These are phyloP conservation scores for Perithous albicinctus DNA, from an alignment of 2,888 invertebrate species.

Conservation along the genomic window DNA sequence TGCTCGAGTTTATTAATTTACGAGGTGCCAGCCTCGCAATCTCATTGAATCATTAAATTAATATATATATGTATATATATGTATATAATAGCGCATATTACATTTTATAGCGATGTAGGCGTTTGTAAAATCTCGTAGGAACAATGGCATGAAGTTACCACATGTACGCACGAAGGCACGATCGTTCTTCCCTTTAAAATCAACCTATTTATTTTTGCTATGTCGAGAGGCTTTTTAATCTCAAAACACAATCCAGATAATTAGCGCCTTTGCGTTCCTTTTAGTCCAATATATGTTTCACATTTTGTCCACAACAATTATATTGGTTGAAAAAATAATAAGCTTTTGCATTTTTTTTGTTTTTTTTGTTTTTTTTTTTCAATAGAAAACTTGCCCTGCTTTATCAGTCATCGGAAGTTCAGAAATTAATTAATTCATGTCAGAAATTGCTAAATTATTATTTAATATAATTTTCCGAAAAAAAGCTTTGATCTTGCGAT, in stretches of 20 bases:
- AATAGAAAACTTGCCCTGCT: neutral
- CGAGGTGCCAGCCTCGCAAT: slow-evolving; percentile 34
- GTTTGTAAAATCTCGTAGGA: slow-evolving; percentile 39
- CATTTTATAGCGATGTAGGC: slow-evolving; percentile 11
- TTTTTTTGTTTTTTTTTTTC: too few relatives aligned
- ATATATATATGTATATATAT: slow-evolving; percentile 3
- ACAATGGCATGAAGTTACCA: neutral
- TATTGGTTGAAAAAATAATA: too few relatives aligned
- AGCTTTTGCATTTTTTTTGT: neutral
- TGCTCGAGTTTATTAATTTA: neutral
- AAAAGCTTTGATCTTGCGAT: neutral
- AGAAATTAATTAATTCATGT: neutral
- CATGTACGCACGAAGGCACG: slow-evolving; percentile 39
- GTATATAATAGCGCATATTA: neutral
- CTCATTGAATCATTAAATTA: neutral
- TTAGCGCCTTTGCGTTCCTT: neutral
- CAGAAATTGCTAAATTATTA: neutral
- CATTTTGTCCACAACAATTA: too few relatives aligned
- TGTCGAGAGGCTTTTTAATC: neutral
- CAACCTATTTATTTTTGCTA: neutral
- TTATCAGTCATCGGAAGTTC: slow-evolving; percentile 22
- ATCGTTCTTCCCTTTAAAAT: neutral
- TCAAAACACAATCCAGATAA: neutral
- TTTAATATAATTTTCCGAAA: neutral
- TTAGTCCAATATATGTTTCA: neutral